Conservation (phyloP, 2,888 invertebrate species). For the Cephus sareptanus region DNA sequence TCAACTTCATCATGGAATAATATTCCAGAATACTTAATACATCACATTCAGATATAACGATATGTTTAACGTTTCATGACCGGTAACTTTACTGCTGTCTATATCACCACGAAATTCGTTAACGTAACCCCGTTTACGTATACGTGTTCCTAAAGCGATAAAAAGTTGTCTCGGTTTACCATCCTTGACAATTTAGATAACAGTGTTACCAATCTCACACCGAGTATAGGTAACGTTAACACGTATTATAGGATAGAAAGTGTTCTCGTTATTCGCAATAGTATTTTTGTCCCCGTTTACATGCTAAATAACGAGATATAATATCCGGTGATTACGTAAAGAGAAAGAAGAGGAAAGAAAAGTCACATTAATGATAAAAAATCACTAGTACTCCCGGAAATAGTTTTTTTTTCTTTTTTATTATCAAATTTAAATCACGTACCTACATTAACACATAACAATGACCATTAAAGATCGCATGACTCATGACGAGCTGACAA, state of each 20-base stretch:
- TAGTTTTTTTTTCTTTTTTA: not conserved
- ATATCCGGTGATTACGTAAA: not conserved
- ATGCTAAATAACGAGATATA: not conserved
- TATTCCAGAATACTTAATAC: not conserved
- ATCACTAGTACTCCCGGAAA: not conserved
- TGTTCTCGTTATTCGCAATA: not conserved
- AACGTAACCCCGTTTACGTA: not conserved
- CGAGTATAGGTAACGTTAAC: not conserved
- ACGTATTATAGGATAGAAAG: not conserved
- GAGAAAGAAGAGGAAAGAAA: not conserved
- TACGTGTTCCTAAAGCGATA: not conserved
- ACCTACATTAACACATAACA: not conserved
- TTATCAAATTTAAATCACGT: not conserved
- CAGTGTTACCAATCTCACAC: not conserved
- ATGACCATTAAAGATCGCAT: not conserved
- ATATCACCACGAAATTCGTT: not conserved
- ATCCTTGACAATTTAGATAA: not conserved
- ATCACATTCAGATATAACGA: too few species aligned
- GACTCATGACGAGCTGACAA: not conserved
- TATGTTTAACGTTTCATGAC: too few species aligned
- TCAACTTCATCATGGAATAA: not conserved
- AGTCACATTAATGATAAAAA: not conserved
- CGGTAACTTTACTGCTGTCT: too few species aligned
- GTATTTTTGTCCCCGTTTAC: not conserved
- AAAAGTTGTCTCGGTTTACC: not conserved